Base-by-base conservation (phyloP, 2,113 vertebrate species). In the Oryzias woworae region DNA sequence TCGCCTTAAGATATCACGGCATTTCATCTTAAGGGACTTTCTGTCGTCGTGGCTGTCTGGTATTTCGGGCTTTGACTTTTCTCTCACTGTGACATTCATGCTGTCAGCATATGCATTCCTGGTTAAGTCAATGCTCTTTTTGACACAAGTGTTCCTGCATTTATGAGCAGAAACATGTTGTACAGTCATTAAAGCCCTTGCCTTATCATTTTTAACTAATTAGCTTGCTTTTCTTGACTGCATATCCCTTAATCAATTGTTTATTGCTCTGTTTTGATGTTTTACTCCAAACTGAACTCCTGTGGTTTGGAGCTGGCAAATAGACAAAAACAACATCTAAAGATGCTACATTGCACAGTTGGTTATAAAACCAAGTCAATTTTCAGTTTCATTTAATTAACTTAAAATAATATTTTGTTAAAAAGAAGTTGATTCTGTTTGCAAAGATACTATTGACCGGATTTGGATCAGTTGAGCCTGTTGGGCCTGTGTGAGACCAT, bases 21-120 rank as follows among this genome's bases (percentile, higher is more conserved):
- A 54, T 82, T 81, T 78, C 62, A 63, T 85, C 71, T 74, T 20
- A 48, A 74, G 78, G 62, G 80, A 76, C 71, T 70, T 79, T 67
- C 73, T 79, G 78, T 69, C 86, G 84, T 80, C 82, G 72, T 66
- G 80, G 79, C 66, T 66, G 73, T 62, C 48, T 80, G 84, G 87
- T 90, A 77, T 87, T 80, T 88, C 82, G 86, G 83, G 71, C 45
- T 5, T 17, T 43, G 62, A 60, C 42, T 71, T 65, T 61, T 73
- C 56, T 73, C 44, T 54, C 23, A 22, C 61, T 65, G 64, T 80
- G 75, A 83, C 78, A 56, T 69, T 59, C 53, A 54, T 72, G 75
- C 84, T 79, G 74, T 77, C 52, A 61, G 61, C 73, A 73, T 78
- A 79, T 74, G 62, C 73, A 70, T 41, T 80, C 54, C 58, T 73